Conservation (phyloP, 2,113 vertebrate genomes). For the Cepphus grylle region DNA sequence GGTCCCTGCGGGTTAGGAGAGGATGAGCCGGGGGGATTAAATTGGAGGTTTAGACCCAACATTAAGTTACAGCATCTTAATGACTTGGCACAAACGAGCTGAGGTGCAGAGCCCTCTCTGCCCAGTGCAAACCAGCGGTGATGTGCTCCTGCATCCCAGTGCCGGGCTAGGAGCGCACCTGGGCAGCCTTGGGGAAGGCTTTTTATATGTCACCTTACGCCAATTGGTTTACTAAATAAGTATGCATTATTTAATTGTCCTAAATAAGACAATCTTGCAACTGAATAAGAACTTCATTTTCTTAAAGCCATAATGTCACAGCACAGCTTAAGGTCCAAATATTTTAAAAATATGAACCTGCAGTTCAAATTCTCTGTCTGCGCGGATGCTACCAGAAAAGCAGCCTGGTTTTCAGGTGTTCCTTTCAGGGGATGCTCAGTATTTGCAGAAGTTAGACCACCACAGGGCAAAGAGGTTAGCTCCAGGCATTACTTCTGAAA, state of each 20-base stretch:
- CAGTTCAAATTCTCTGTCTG: neutral
- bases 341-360: neutral
- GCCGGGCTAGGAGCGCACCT: neutral
- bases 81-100: rapidly evolving
- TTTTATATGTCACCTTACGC: neutral
- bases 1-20: neutral
- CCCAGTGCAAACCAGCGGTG: rapidly evolving
- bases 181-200: neutral
- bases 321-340: neutral
- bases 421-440: neutral
- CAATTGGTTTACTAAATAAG: neutral
- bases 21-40: neutral
- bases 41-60: neutral
- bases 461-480: neutral
- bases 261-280: neutral
- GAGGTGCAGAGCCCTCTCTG: neutral
- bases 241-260: neutral
- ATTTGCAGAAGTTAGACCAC: neutral
- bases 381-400: neutral
- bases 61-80: neutral
- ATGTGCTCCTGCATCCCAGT: neutral
- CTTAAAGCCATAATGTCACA: neutral
- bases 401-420: neutral
- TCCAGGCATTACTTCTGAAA: neutral
- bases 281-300: neutral